Conservation (phyloP, 2,797 vertebrate species). For the Hozukius guyotensis region DNA sequence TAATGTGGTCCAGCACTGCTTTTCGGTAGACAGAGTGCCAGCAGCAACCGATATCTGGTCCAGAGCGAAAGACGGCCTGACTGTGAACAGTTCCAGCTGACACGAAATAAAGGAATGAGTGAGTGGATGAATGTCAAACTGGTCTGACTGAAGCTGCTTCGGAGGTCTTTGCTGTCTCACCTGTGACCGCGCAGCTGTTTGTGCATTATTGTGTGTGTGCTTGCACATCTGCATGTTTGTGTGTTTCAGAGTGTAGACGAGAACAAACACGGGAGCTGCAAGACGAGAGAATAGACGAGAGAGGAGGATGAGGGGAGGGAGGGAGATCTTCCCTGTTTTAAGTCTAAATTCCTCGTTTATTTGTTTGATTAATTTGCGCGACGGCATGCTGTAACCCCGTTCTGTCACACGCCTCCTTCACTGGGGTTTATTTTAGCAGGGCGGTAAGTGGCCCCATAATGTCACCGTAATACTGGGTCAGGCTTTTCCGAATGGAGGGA, state of each 20-base stretch:
- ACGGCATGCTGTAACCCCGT: conserved; percentile 71
- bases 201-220: conserved; percentile 4
- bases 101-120: not conserved
- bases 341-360: conserved; percentile 79
- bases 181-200: conserved; percentile 25
- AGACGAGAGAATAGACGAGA: conserved; percentile 13
- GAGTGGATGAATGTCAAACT: conserved; percentile 21
- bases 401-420: conserved; percentile 79
- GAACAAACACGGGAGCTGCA: conserved; percentile 30
- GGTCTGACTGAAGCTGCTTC: not conserved
- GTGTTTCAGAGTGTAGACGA: conserved; percentile 10
- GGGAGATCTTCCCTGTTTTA: conserved; percentile 52
- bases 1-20: not conserved
- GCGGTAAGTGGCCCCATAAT: conserved; percentile 81
- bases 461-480: conserved; percentile 84
- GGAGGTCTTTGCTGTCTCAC: conserved; percentile 13
- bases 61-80: not conserved
- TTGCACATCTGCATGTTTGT: not conserved
- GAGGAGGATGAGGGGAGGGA: not conserved
- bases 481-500: conserved; percentile 73
- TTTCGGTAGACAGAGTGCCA: not conserved
- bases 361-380: conserved; percentile 79
- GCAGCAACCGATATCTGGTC: conserved; percentile 7
- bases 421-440: conserved; percentile 79
- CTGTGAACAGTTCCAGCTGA: not conserved